phyloP scores from a whole-genome alignment of 2,797 vertebrate genomes.

The Petrocephalus sullivani region DNA sequence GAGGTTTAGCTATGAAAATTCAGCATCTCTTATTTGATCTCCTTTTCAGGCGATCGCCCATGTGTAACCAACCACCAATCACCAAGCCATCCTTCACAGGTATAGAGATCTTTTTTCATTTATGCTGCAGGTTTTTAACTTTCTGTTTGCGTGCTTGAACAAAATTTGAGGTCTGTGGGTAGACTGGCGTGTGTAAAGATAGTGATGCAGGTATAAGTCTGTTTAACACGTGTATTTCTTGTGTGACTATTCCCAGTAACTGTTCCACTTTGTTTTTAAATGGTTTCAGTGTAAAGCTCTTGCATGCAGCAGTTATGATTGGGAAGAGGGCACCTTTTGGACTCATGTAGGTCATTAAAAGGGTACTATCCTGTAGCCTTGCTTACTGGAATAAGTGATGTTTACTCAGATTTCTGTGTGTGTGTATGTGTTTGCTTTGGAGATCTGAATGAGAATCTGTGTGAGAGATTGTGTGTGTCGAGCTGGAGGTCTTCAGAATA shows the following conservation, averaged over 20 bases:
- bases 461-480: not conserved
- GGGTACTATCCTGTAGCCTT: not conserved
- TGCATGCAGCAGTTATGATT: not conserved
- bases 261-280: not conserved
- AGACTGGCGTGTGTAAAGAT: not conserved
- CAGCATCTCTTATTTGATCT: slow-evolving; percentile 27
- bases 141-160: not conserved
- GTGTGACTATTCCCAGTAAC: not conserved
- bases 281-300: not conserved
- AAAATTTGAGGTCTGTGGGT: not conserved
- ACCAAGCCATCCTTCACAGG: slow-evolving; percentile 96
- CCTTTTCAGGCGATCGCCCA: slow-evolving; percentile 82
- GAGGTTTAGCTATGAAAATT: too few species aligned
- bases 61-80: slow-evolving; percentile 95
- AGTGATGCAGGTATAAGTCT: not conserved
- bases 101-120: slow-evolving; percentile 48
- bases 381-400: not conserved
- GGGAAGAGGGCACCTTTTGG: not conserved
- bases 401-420: not conserved
- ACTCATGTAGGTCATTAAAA: not conserved
- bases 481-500: not conserved
- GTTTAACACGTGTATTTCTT: not conserved
- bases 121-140: not conserved
- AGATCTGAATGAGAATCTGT: not conserved
- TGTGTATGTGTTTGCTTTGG: not conserved